Evolutionary conservation across 2,113 vertebrate species (phyloP).

Genomic region (Alethe castanea): DNA sequence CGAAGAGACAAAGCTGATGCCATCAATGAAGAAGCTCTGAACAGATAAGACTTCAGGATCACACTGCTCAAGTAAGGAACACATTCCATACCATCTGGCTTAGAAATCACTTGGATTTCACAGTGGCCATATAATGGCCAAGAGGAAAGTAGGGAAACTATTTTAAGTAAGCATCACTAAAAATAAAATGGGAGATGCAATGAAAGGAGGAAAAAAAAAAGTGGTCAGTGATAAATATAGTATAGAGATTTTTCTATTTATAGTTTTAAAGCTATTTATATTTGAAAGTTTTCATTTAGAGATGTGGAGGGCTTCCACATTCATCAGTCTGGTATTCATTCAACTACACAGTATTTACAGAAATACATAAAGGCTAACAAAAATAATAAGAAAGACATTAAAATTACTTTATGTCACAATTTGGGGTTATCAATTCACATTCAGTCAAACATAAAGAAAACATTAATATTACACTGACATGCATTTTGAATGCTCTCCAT

Average conservation of each 20-base stretch:
- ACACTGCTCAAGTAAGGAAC: neutral
- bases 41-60: neutral
- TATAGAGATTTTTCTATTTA: constrained; percentile 1
- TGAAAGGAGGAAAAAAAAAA: neutral
- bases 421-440: neutral
- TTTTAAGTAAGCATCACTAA: constrained; percentile 42
- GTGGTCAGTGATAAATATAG: constrained; percentile 17
- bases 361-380: neutral
- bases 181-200: constrained; percentile 24
- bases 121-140: neutral
- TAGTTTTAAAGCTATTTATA: constrained; percentile 22
- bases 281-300: constrained; percentile 9
- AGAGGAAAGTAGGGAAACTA: neutral
- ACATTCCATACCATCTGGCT: neutral
- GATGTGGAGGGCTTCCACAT: neutral
- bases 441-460: neutral
- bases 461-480: neutral
- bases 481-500: neutral
- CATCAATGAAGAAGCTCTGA: neutral
- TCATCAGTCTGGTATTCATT: neutral
- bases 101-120: neutral
- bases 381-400: neutral
- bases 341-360: neutral
- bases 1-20: neutral
- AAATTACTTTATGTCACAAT: neutral